Percentiles rank a stretch among this genome's conserved stretches.
Conservation (phyloP, 1,140 invertebrate genomes). For the Lepidurus arcticus region DNA sequence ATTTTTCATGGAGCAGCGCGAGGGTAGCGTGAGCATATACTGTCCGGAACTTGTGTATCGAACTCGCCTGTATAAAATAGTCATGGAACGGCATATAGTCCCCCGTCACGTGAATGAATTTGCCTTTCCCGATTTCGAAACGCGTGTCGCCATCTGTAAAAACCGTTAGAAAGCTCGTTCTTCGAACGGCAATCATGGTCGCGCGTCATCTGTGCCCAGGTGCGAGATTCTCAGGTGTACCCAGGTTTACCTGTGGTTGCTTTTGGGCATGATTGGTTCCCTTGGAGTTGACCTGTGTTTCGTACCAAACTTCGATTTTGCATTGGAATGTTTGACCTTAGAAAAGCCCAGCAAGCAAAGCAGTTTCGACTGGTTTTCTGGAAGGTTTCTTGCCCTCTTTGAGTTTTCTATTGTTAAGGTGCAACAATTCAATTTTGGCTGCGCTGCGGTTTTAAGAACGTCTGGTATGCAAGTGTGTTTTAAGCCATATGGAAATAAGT, state of each 20-base stretch:
- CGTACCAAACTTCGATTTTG: not conserved
- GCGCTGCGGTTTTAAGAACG: not conserved
- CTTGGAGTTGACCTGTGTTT: not conserved
- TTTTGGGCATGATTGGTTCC: not conserved
- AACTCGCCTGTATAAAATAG: not conserved
- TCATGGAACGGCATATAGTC: not conserved
- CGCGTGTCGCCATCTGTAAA: not conserved
- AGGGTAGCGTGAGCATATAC: not conserved
- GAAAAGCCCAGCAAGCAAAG: too few relatives aligned
- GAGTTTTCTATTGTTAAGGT: too few relatives aligned
- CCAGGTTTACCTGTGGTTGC: not conserved
- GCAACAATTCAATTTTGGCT: not conserved
- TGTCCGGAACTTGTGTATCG: not conserved
- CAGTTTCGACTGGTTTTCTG: too few relatives aligned
- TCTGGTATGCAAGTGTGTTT: not conserved
- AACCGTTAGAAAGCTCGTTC: not conserved
- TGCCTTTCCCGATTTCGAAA: not conserved
- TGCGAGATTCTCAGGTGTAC: not conserved
- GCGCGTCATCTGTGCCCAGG: not conserved
- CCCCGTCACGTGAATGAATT: slow-evolving; percentile 2
- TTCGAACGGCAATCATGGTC: not conserved
- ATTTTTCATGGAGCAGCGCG: not conserved
- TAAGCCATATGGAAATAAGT: not conserved
- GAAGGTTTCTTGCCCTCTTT: too few relatives aligned
- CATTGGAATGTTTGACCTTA: too few relatives aligned